Percentiles rank a stretch among this genome's conserved stretches.
Evolutionary conservation across 1,140 invertebrate genomes (phyloP).

Genomic region (Manduca sexta): DNA sequence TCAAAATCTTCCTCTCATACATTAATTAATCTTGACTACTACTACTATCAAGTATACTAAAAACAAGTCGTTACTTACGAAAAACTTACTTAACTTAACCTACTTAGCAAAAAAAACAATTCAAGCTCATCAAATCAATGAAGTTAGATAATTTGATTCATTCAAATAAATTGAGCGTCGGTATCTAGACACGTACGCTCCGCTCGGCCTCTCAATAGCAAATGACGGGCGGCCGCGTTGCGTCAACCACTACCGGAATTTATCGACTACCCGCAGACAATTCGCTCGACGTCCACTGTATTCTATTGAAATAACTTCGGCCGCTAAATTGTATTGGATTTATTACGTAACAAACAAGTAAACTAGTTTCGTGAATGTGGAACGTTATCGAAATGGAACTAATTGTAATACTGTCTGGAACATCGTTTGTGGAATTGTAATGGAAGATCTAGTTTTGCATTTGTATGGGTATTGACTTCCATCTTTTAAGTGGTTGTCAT

Average conservation of each 20-base stretch:
- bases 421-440: background rate
- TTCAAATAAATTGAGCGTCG: conserved; percentile 11
- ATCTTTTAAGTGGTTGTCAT: too few relatives aligned
- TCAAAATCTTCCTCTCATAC: too few relatives aligned
- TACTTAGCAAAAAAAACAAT: too few relatives aligned
- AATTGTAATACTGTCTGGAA: conserved; percentile 2
- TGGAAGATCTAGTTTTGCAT: too few relatives aligned
- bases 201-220: conserved; percentile 19
- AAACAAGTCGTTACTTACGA: too few relatives aligned
- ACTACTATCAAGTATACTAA: too few relatives aligned
- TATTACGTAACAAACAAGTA: conserved; percentile 9
- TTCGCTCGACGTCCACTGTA: conserved; percentile 14
- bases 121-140: background rate
- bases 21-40: too few relatives aligned
- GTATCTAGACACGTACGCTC: conserved; percentile 10
- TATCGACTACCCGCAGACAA: conserved; percentile 31
- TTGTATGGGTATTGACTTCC: too few relatives aligned
- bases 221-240: conserved; percentile 19
- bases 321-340: conserved; percentile 18
- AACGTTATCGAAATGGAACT: conserved; percentile 2
- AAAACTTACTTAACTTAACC: too few relatives aligned
- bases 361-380: background rate
- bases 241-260: conserved; percentile 27
- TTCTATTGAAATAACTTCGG: conserved; percentile 18
- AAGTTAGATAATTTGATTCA: conserved; percentile 3